These are phyloP conservation scores for Zootermopsis nevadensis DNA, from an alignment of 2,888 invertebrate species.

Conservation along the genomic window DNA sequence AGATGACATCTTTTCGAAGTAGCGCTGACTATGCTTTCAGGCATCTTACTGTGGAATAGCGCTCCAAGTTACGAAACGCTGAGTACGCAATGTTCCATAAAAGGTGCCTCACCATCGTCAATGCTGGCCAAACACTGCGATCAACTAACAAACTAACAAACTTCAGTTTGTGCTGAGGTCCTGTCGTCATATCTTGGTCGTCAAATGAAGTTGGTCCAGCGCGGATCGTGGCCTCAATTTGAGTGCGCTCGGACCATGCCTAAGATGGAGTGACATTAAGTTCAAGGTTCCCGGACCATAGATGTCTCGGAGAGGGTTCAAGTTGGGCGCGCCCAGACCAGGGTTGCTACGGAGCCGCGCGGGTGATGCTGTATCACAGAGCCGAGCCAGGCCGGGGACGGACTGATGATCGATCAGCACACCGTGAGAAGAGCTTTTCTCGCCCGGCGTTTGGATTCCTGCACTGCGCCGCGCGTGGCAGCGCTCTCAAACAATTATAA, in stretches of 20 bases:
- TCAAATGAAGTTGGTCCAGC: neutral
- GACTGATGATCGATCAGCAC: neutral
- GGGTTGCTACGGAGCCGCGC: neutral
- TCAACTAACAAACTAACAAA: too few relatives aligned
- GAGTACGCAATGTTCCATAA: too few relatives aligned
- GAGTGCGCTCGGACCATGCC: neutral
- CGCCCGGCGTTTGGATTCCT: neutral
- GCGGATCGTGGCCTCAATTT: neutral
- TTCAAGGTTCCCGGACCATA: neutral
- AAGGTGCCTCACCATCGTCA: too few relatives aligned
- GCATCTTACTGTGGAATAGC: too few relatives aligned
- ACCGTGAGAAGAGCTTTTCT: constrained; percentile 2
- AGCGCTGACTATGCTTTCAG: too few relatives aligned
- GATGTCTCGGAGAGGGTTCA: neutral
- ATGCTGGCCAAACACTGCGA: too few relatives aligned
- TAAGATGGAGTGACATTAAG: neutral
- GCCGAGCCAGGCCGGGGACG: neutral
- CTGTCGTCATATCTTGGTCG: too few relatives aligned
- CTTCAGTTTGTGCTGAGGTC: too few relatives aligned
- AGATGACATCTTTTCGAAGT: too few relatives aligned
- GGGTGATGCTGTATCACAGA: neutral
- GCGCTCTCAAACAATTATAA: neutral
- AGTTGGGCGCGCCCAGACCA: neutral
- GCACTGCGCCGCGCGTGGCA: neutral
- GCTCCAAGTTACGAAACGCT: too few relatives aligned